phyloP scores from a whole-genome alignment of 2,888 invertebrate species.

The Drosophila mimetica region DNA sequence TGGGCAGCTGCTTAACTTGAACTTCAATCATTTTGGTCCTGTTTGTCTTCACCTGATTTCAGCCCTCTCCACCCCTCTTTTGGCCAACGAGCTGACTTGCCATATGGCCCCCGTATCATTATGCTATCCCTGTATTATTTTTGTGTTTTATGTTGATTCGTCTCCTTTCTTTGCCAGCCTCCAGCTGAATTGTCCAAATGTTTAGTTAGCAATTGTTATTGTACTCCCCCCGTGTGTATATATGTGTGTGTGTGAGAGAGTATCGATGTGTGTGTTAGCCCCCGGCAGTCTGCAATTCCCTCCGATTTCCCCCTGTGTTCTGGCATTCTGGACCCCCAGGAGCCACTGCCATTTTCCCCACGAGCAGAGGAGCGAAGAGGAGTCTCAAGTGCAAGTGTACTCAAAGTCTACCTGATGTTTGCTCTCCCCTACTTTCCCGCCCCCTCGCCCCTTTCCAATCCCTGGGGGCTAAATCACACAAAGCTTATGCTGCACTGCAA shows the following conservation, averaged over 20 bases:
- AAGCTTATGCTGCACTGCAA: slow-evolving; percentile 16
- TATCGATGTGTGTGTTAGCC: slow-evolving; percentile 10
- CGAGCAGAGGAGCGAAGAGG: slow-evolving; percentile 8
- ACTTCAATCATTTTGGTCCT: slow-evolving; percentile 3
- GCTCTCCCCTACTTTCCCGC: slow-evolving; percentile 6
- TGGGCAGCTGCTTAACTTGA: slow-evolving; percentile 1
- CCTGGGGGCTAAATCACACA: slow-evolving; percentile 42
- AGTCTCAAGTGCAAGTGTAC: slow-evolving; percentile 54
- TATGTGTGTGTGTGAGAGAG: slow-evolving; percentile 5
- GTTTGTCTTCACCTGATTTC: slow-evolving; percentile 20
- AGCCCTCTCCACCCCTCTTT: too few relatives aligned
- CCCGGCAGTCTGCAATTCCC: slow-evolving; percentile 30
- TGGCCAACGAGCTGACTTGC: not conserved
- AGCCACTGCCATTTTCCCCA: slow-evolving; percentile 6
- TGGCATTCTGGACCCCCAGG: slow-evolving; percentile 4
- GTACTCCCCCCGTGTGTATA: slow-evolving; percentile 25
- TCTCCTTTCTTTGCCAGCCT: slow-evolving; percentile 15
- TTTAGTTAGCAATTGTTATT: slow-evolving; percentile 56
- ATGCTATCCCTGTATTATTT: slow-evolving; percentile 31
- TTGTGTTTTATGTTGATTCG: slow-evolving; percentile 26
- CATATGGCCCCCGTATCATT: slow-evolving; percentile 20
- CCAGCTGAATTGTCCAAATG: slow-evolving; percentile 55
- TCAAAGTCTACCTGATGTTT: slow-evolving; percentile 52
- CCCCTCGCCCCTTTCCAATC: slow-evolving; percentile 27
- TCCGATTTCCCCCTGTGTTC: slow-evolving; percentile 3